Evolutionary conservation across 2,797 vertebrate genomes (phyloP).

Genomic region (Psittacula derbiana): DNA sequence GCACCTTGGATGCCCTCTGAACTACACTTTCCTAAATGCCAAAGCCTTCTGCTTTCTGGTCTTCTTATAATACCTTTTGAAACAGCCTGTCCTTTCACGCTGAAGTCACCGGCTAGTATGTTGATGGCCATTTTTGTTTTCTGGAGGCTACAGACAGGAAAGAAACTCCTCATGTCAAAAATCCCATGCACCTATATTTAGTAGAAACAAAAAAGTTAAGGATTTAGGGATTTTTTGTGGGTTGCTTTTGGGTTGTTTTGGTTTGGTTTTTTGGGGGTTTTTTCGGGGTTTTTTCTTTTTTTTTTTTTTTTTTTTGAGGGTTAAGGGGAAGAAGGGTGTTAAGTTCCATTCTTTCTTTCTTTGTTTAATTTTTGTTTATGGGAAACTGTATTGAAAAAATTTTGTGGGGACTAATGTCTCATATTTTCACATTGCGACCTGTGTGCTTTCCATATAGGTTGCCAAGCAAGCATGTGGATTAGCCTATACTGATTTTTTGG

Average conservation of each 20-base stretch:
- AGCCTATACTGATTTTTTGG: not conserved
- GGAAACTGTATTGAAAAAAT: not conserved
- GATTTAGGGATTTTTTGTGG: accelerated
- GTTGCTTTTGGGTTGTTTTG: too few species aligned
- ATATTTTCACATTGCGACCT: not conserved
- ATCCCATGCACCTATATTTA: not conserved
- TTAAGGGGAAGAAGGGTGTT: not conserved
- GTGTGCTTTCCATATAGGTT: not conserved
- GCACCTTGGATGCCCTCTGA: not conserved
- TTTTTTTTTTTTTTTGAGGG: accelerated
- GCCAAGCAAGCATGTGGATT: not conserved
- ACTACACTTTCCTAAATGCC: not conserved
- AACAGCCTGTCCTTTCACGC: not conserved
- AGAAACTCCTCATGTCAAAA: not conserved
- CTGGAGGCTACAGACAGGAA: not conserved
- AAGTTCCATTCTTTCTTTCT: not conserved
- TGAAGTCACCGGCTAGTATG: not conserved
- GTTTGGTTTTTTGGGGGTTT: too few species aligned
- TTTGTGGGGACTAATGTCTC: not conserved
- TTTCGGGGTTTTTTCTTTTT: too few species aligned
- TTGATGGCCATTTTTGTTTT: not conserved
- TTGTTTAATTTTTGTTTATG: not conserved
- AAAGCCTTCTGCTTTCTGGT: not conserved
- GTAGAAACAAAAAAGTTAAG: not conserved
- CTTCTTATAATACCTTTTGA: not conserved